These are phyloP conservation scores for Coregonus suidteri DNA, from an alignment of 2,797 vertebrate genomes.

Conservation along the genomic window DNA sequence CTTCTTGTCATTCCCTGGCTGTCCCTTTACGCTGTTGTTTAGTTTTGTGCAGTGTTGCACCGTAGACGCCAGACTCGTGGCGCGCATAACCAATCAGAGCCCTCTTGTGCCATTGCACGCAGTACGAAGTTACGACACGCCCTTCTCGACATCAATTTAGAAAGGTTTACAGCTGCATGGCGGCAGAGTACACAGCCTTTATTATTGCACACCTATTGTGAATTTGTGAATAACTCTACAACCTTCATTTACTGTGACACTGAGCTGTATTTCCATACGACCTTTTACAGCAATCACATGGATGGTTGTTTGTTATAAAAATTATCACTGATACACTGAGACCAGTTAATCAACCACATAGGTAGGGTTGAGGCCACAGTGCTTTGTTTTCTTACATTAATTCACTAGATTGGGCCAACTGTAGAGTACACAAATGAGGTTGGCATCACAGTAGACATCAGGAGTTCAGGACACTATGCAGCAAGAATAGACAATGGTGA, in stretches of 20 bases:
- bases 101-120: constrained; percentile 29
- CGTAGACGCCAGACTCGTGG: constrained; percentile 39
- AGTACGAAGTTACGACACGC: constrained; percentile 24
- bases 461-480: background rate
- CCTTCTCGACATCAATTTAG: constrained; percentile 24
- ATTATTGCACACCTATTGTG: background rate
- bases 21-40: constrained; percentile 67
- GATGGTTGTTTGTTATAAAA: background rate
- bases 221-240: background rate
- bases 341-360: background rate
- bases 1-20: constrained; percentile 48
- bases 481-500: no score
- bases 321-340: no score
- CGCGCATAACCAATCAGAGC: constrained; percentile 67
- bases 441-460: background rate
- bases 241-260: background rate
- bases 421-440: no score
- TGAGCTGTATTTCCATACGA: background rate
- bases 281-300: background rate
- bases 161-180: background rate
- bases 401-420: background rate
- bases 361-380: background rate
- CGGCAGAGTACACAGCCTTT: background rate
- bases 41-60: constrained; percentile 54
- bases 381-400: background rate